Percentiles rank a stretch among this genome's conserved stretches.
These are phyloP conservation scores for Steinernema carpocapsae DNA, from an alignment of 2,888 invertebrate genomes.

Conservation along the genomic window DNA sequence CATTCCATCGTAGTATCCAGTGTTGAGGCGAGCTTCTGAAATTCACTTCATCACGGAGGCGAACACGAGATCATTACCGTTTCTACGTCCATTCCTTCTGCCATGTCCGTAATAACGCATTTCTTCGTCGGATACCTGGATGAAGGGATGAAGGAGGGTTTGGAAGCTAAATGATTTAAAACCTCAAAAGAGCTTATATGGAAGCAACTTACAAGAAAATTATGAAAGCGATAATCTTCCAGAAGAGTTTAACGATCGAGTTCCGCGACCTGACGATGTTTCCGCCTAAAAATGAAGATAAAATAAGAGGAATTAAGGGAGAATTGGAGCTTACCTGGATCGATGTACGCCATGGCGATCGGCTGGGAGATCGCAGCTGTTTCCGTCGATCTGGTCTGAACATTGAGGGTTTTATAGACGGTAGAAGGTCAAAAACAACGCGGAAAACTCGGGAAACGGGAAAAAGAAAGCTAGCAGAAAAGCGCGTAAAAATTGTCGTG, in stretches of 20 bases:
- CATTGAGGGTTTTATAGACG: too few relatives aligned
- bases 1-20: not conserved
- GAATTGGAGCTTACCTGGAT: not conserved
- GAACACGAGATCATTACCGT: not conserved
- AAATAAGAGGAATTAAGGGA: not conserved
- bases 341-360: conserved; percentile 8
- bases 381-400: too few relatives aligned
- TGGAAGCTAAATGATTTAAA: not conserved
- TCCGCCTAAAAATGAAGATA: not conserved
- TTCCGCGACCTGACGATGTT: not conserved
- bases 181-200: not conserved
- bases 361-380: too few relatives aligned
- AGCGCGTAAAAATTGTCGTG: too few relatives aligned
- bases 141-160: not conserved
- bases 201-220: conserved; percentile 6
- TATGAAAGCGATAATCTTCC: not conserved
- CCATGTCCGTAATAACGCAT: not conserved
- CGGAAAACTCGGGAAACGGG: too few relatives aligned
- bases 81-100: not conserved
- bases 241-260: not conserved
- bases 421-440: too few relatives aligned
- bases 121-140: not conserved
- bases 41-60: too few relatives aligned
- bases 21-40: not conserved
- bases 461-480: too few relatives aligned